These are phyloP conservation scores for Tachina grossa DNA, from an alignment of 2,888 invertebrate genomes.

Conservation along the genomic window DNA sequence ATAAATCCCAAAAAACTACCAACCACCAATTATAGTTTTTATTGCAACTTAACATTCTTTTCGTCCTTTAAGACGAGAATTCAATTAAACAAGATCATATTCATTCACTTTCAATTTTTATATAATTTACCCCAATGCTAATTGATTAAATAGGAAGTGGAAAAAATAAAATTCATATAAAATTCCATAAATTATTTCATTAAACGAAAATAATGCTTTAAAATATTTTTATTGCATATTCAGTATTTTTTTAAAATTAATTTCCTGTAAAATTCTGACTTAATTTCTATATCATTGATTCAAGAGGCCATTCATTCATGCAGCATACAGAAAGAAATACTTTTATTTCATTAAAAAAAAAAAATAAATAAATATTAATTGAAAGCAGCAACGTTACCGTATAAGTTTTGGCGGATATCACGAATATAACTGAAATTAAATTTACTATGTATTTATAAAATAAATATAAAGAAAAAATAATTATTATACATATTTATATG, in stretches of 20 bases:
- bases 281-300: conserved; percentile 61
- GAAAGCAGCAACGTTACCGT: neutral
- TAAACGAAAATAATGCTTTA: neutral
- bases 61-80: no score
- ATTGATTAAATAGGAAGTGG: neutral
- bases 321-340: neutral
- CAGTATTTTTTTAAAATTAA: conserved; percentile 13
- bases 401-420: conserved; percentile 11
- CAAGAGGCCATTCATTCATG: conserved; percentile 46
- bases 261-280: conserved; percentile 34
- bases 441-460: conserved; percentile 21
- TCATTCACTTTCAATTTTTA: no score
- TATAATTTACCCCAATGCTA: neutral
- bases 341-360: conserved; percentile 20
- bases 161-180: neutral
- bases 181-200: conserved; percentile 4
- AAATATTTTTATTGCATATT: neutral
- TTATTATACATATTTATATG: neutral
- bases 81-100: no score
- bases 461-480: neutral
- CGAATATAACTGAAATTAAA: conserved; percentile 30
- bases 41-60: no score
- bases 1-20: no score
- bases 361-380: conserved; percentile 9
- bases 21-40: no score